phyloP scores from a whole-genome alignment of 2,113 vertebrate genomes.

The Myotis lucifugus region DNA sequence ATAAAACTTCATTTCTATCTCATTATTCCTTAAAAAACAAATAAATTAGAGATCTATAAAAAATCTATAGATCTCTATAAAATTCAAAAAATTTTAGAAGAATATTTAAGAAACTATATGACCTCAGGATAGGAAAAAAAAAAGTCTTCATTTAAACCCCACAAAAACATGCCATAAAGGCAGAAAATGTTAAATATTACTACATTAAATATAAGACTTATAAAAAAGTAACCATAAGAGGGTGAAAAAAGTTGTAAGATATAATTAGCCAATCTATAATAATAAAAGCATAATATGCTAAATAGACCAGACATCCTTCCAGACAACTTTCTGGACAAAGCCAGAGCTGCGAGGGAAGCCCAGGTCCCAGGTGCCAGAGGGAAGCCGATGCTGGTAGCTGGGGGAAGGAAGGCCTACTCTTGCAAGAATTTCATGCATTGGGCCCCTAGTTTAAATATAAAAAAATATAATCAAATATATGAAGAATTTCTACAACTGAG shows the following conservation, averaged over 20 bases:
- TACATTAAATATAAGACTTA: not conserved
- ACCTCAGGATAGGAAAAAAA: not conserved
- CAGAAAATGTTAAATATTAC: not conserved
- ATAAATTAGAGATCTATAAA: not conserved
- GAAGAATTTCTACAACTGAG: not conserved
- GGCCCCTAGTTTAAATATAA: not conserved
- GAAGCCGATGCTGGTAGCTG: no score
- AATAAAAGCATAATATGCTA: no score
- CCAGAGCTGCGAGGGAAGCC: no score
- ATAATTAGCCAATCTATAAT: not conserved
- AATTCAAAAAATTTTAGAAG: not conserved
- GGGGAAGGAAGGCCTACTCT: no score
- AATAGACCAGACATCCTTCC: no score
- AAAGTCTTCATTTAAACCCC: not conserved
- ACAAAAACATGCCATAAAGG: not conserved
- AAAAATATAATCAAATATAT: not conserved
- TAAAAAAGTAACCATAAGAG: not conserved
- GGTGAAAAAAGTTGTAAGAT: not conserved
- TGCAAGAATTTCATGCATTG: no score
- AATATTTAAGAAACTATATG: not conserved
- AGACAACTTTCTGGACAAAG: no score
- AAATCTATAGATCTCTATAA: not conserved
- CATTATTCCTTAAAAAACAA: not conserved
- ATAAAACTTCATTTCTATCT: not conserved
- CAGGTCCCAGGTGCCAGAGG: no score